Percentiles rank a stretch among this genome's conserved stretches.
These are phyloP conservation scores for Tribolium freemani DNA, from an alignment of 2,888 invertebrate genomes.

Conservation along the genomic window DNA sequence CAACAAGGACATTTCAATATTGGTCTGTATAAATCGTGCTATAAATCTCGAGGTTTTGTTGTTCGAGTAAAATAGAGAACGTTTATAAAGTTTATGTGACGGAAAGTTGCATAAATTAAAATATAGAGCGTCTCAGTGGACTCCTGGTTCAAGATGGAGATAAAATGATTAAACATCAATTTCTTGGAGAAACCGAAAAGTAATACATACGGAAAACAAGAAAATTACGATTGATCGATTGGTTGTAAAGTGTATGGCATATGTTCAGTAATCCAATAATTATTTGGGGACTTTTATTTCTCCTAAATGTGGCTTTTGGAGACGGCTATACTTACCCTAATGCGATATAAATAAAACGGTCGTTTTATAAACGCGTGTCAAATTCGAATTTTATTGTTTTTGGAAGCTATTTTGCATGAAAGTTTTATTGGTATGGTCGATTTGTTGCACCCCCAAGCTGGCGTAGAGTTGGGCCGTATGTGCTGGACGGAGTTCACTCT, in stretches of 20 bases:
- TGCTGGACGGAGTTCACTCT: too few species aligned
- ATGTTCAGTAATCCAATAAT: background rate
- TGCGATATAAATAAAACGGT: conserved; percentile 18
- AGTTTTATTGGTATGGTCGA: conserved; percentile 25
- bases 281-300: background rate
- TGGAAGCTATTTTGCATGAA: conserved; percentile 21
- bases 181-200: background rate
- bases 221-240: background rate
- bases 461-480: conserved; percentile 5
- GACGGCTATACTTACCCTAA: conserved; percentile 2
- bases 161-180: background rate
- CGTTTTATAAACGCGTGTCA: conserved; percentile 22
- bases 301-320: conserved; percentile 1
- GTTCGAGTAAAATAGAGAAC: background rate
- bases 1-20: background rate
- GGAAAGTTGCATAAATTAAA: background rate
- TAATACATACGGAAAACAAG: background rate
- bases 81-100: background rate
- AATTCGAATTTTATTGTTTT: conserved; percentile 26
- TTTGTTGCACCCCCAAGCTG: conserved; percentile 1
- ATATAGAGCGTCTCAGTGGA: background rate
- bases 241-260: background rate
- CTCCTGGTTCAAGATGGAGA: background rate
- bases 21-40: background rate
- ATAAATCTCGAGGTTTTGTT: background rate